Evolutionary conservation across 2,888 invertebrate species (phyloP), one percentile per base, ranked within the genome.

Genomic region (Geotrupes spiniger): DNA sequence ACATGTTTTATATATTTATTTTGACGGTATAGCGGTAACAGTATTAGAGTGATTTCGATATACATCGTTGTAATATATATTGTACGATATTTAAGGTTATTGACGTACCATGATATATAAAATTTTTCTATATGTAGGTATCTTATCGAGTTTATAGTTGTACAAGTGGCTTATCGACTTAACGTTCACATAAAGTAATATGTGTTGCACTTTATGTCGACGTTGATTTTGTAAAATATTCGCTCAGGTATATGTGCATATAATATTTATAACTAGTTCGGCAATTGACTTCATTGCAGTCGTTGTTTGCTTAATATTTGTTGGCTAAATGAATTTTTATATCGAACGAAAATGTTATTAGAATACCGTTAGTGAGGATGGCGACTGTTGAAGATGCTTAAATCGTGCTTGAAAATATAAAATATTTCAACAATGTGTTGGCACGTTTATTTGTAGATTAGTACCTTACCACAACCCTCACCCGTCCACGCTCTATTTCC

Each of bases 341-440:
- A 33, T 38, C 9, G 8, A 38, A 10, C 16, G 25, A 12, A 31
- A 29, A 25, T 46, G 29, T 21, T 46, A 40, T 26, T 36, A 36
- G 12, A 11, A 28, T 27, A 37, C 11, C 37, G 39, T 16, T 10
- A 16, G 25, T 36, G 17, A 43, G 42, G 39, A 36, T 33, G 26
- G 25, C 33, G 42, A 39, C 37, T 51, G 31, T 46, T 27, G 42
- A 42, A 51, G 21, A 46, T 21, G 46, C 45, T 50, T 42, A 28
- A 46, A 27, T 28, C 14, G 42, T 28, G 42, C 40, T 51, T 46
- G 25, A 42, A 51, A 46, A 51, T 51, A 51, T 42, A 46, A 36
- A 51, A 45, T 50, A 50, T 50, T 51, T 51, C 46, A 51, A 46
- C 44, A 46, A 42, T 27, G 41, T 39, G 31, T 42, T 33, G 37